Percentiles rank a stretch among this genome's conserved stretches.
Conservation (phyloP, 2,888 invertebrate species). For the Pristionchus japonicus region DNA sequence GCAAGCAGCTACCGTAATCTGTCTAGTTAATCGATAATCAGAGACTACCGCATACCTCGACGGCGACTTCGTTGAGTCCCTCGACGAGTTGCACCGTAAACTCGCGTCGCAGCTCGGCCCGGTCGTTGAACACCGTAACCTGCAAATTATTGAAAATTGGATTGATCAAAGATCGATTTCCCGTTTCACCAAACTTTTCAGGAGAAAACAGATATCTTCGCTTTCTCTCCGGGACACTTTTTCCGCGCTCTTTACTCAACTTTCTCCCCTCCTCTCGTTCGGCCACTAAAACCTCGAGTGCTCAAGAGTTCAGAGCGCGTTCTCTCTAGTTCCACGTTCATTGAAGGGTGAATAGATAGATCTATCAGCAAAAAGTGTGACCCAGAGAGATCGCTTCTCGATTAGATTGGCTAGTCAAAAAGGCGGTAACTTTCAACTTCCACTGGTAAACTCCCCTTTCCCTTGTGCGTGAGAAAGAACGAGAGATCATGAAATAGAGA, state of each 20-base stretch:
- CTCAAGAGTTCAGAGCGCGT: slow-evolving; percentile 19
- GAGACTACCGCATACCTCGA: slow-evolving; percentile 54
- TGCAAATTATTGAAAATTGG: slow-evolving; percentile 9
- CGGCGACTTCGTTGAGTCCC: slow-evolving; percentile 62
- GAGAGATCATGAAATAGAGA: too few relatives aligned
- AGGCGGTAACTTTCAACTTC: too few relatives aligned
- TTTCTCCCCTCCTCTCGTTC: slow-evolving; percentile 6
- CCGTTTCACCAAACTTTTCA: neutral
- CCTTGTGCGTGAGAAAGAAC: too few relatives aligned
- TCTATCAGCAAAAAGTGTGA: neutral
- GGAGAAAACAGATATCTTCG: slow-evolving; percentile 22
- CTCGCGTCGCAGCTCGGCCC: slow-evolving; percentile 66
- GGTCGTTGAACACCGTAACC: slow-evolving; percentile 67
- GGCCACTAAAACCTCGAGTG: neutral
- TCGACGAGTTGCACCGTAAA: slow-evolving; percentile 54
- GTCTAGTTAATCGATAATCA: neutral
- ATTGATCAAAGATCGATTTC: too few relatives aligned
- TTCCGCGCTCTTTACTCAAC: neutral
- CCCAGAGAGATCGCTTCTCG: neutral
- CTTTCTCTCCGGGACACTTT: neutral
- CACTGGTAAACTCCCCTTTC: too few relatives aligned
- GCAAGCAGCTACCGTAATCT: neutral
- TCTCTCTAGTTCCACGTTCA: slow-evolving; percentile 9
- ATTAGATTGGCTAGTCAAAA: too few relatives aligned
- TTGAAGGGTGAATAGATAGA: neutral